Evolutionary conservation across 2,113 vertebrate species (phyloP).

Genomic region (Pteronura brasiliensis): DNA sequence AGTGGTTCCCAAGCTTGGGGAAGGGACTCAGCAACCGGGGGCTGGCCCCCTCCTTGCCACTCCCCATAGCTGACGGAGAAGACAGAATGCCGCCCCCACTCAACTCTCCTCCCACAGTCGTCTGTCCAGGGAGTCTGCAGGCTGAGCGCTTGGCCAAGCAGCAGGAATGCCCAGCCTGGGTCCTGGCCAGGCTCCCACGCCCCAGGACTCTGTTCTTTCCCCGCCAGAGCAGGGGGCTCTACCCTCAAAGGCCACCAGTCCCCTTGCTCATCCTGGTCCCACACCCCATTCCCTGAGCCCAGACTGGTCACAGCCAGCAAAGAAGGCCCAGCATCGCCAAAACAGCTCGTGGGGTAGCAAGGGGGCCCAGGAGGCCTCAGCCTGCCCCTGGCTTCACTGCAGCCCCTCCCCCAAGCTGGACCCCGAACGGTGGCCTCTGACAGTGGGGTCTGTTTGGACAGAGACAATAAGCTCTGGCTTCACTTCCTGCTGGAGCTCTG

Average conservation of each 20-base stretch:
- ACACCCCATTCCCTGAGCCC: neutral
- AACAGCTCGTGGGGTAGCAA: neutral
- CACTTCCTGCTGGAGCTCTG: conserved; percentile 63
- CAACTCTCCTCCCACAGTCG: neutral
- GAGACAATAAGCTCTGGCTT: conserved; percentile 64
- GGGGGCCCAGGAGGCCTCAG: neutral
- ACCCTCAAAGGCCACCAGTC: neutral
- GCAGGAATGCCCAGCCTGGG: conserved; percentile 62
- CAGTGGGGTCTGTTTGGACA: conserved; percentile 69
- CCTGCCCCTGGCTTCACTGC: neutral
- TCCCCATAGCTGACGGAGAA: neutral
- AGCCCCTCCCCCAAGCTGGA: conserved; percentile 56
- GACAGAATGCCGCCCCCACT: neutral
- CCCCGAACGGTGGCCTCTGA: conserved; percentile 44
- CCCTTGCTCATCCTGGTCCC: neutral
- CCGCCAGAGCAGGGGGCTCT: neutral
- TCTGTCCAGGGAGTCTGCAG: conserved; percentile 25
- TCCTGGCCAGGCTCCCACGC: conserved; percentile 44
- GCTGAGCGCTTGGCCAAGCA: conserved; percentile 64
- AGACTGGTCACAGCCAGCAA: neutral
- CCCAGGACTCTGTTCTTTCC: neutral
- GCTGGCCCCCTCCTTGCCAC: neutral
- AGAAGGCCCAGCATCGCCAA: neutral
- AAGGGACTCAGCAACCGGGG: neutral
- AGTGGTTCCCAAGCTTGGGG: neutral